Evolutionary conservation across 2,888 invertebrate genomes (phyloP).

Genomic region (Troides helena): DNA sequence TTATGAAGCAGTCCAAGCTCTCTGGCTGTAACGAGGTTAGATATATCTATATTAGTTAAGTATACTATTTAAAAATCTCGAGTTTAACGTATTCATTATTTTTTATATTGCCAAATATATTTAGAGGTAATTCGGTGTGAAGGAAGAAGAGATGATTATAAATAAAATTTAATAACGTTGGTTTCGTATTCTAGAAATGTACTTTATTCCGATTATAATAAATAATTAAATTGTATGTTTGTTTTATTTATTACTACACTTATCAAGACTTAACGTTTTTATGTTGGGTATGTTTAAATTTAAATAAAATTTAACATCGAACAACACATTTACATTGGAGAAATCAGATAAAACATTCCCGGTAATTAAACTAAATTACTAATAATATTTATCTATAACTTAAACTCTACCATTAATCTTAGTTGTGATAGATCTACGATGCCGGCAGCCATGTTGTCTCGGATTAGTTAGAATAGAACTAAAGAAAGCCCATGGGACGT

Average conservation of each 20-base stretch:
- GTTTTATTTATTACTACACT: background rate
- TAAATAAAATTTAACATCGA: no score
- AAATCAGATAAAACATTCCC: no score
- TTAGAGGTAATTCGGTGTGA: slow-evolving; percentile 72
- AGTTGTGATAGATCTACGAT: no score
- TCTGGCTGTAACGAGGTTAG: slow-evolving; percentile 45
- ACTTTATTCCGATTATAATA: slow-evolving; percentile 46
- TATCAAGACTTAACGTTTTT: no score
- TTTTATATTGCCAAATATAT: slow-evolving; percentile 80
- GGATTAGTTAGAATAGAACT: no score
- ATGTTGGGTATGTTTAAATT: no score
- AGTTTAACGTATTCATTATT: slow-evolving; percentile 76
- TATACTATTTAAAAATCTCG: slow-evolving; percentile 63
- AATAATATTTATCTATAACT: no score
- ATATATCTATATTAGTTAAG: slow-evolving; percentile 61
- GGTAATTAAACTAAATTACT: no score
- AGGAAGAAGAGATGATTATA: slow-evolving; percentile 64
- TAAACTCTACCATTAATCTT: no score
- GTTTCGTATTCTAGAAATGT: slow-evolving; percentile 59
- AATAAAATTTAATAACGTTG: slow-evolving; percentile 70
- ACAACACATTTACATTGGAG: no score
- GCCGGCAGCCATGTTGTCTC: no score
- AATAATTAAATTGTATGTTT: slow-evolving; percentile 33
- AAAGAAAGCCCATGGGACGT: no score
- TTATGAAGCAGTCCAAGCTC: slow-evolving; percentile 33